Conservation (phyloP, 2,888 invertebrate genomes). For the Eurytoma californica region DNA sequence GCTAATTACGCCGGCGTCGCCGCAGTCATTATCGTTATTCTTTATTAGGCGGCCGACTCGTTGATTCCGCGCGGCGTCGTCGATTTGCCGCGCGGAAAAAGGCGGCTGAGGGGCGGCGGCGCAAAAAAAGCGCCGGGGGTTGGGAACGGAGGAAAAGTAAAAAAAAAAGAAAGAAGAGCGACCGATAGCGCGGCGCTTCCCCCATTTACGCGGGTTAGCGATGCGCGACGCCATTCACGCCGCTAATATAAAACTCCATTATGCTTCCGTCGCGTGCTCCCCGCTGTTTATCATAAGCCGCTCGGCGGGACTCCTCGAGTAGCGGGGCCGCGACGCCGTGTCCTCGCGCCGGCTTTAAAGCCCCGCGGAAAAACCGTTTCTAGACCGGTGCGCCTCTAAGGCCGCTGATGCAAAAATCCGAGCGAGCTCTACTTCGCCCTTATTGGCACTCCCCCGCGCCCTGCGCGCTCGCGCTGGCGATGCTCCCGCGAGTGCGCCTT, state of each 20-base stretch:
- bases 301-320: no score
- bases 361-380: neutral
- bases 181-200: conserved; percentile 58
- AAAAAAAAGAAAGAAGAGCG: conserved; percentile 28
- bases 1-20: conserved; percentile 45
- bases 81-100: conserved; percentile 59
- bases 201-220: conserved; percentile 70
- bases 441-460: no score
- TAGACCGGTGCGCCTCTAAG: neutral
- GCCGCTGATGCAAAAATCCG: no score
- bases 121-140: no score
- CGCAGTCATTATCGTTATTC: conserved; percentile 60
- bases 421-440: no score
- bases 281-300: conserved; percentile 25
- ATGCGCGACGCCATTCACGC: conserved; percentile 71
- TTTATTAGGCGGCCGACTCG: conserved; percentile 57
- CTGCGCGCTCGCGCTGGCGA: neutral
- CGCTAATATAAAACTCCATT: conserved; percentile 67
- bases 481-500: conserved; percentile 3
- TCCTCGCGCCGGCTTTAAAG: no score
- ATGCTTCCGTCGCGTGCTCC: conserved; percentile 55
- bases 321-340: no score
- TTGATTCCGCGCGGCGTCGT: conserved; percentile 65
- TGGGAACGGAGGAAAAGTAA: no score
- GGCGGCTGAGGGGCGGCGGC: no score